These are phyloP conservation scores for Rhingia campestris DNA, from an alignment of 2,888 invertebrate genomes.

Conservation along the genomic window DNA sequence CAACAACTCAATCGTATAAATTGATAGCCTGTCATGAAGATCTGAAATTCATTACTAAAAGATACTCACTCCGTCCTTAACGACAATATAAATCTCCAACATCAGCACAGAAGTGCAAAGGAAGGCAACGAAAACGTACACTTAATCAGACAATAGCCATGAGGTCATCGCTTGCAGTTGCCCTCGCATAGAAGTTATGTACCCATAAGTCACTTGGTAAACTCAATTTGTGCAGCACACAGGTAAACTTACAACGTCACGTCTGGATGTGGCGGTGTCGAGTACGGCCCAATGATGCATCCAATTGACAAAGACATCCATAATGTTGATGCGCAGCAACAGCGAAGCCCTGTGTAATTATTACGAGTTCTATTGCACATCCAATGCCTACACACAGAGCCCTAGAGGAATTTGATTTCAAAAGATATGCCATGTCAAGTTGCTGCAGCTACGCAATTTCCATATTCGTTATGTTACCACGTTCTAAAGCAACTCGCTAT, in stretches of 20 bases:
- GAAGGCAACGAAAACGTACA: constrained; percentile 39
- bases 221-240: constrained; percentile 13
- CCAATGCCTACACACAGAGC: constrained; percentile 34
- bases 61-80: constrained; percentile 4
- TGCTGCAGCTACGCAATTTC: constrained; percentile 58
- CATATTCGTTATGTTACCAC: constrained; percentile 54
- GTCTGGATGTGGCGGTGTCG: constrained; percentile 27
- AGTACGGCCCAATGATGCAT: constrained; percentile 54
- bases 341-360: constrained; percentile 58
- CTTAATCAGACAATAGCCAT: constrained; percentile 64
- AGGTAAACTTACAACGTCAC: not conserved
- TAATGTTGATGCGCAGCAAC: constrained; percentile 34
- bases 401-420: constrained; percentile 60
- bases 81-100: constrained; percentile 26
- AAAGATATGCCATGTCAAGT: constrained; percentile 51
- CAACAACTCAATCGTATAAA: not conserved
- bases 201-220: constrained; percentile 50
- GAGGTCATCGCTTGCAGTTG: constrained; percentile 67
- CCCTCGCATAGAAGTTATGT: constrained; percentile 57
- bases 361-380: constrained; percentile 52
- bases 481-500: constrained; percentile 15
- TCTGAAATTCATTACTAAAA: constrained; percentile 29
- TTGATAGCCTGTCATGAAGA: constrained; percentile 38
- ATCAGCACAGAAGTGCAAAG: constrained; percentile 53
- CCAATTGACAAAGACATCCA: constrained; percentile 69